Conservation (phyloP, 2,113 vertebrate genomes). For the Falcunculus frontatus region DNA sequence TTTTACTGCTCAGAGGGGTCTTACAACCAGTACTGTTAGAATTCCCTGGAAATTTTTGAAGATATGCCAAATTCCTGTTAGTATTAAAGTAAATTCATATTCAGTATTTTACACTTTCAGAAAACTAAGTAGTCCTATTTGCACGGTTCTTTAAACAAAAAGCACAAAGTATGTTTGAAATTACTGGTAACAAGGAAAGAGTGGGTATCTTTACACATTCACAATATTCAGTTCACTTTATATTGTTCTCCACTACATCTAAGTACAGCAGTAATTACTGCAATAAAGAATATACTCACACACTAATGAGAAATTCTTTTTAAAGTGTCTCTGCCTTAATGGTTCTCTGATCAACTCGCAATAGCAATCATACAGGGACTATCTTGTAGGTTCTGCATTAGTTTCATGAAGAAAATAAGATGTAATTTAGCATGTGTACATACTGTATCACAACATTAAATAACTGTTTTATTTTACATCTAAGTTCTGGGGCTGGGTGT, state of each 20-base stretch:
- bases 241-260: not conserved
- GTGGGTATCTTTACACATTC: not conserved
- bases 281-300: not conserved
- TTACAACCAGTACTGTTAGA: not conserved
- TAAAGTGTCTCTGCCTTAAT: not conserved
- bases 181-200: not conserved
- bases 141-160: not conserved
- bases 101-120: not conserved
- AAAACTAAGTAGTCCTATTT: not conserved
- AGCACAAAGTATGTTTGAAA: not conserved
- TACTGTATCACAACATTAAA: not conserved
- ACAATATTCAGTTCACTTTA: not conserved
- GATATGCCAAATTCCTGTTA: not conserved
- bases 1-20: not conserved
- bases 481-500: not conserved
- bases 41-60: not conserved
- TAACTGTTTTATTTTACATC: not conserved
- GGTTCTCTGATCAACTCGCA: not conserved
- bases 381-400: not conserved
- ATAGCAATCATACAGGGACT: not conserved
- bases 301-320: conserved; percentile 9
- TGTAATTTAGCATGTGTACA: not conserved
- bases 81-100: not conserved
- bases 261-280: not conserved
- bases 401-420: not conserved